Percentiles rank a stretch among this genome's conserved stretches.
phyloP scores from a whole-genome alignment of 2,113 vertebrate genomes.

The Uria aalge region DNA sequence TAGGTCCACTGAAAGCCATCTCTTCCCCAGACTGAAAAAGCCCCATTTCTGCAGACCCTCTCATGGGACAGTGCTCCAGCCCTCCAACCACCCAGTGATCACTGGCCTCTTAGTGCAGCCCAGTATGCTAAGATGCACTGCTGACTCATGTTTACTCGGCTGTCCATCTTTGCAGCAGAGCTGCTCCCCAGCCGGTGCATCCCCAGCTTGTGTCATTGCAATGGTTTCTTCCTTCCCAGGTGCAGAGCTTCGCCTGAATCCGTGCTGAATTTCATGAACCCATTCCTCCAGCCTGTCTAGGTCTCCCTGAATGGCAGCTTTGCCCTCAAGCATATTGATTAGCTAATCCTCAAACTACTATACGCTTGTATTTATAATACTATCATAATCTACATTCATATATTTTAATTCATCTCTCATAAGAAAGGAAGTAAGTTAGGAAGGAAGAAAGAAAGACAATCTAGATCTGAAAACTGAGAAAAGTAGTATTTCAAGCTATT shows the following conservation, averaged over 20 bases:
- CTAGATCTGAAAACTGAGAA: neutral
- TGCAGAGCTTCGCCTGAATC: neutral
- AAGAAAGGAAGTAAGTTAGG: neutral
- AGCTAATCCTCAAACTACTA: neutral
- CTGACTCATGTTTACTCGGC: neutral
- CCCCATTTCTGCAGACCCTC: neutral
- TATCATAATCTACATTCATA: neutral
- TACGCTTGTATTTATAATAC: neutral
- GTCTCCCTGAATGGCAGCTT: neutral
- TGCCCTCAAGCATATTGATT: neutral
- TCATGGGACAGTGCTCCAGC: neutral
- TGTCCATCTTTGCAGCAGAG: neutral
- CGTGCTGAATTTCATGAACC: neutral
- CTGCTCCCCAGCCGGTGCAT: neutral
- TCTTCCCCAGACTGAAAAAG: neutral
- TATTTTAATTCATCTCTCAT: neutral
- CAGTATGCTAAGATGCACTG: neutral
- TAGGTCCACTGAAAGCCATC: neutral
- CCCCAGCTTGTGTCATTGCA: neutral
- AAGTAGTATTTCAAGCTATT: neutral
- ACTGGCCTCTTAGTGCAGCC: neutral
- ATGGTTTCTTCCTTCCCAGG: neutral
- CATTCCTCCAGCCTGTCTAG: neutral
- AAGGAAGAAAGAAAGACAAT: neutral
- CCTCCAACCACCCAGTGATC: neutral